phyloP scores from a whole-genome alignment of 2,113 vertebrate species.

The Nyctereutes procyonoides region DNA sequence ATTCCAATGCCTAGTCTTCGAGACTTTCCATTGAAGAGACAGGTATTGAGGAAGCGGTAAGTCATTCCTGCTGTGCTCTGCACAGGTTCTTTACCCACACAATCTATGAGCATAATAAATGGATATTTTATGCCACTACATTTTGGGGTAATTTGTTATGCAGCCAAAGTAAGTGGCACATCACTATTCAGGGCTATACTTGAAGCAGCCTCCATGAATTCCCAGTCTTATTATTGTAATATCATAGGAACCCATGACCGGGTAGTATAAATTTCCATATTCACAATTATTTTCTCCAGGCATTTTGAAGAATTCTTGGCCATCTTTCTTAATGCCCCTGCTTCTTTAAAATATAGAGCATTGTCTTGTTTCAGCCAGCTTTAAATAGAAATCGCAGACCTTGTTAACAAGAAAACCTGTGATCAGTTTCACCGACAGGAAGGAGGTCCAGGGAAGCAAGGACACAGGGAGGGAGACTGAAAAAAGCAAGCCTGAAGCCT shows the following conservation, averaged over 20 bases:
- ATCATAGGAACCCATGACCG: background rate
- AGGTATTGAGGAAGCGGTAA: background rate
- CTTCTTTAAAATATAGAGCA: background rate
- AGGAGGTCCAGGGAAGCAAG: accelerated
- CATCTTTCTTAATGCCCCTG: background rate
- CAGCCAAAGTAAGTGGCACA: background rate
- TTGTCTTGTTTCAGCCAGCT: background rate
- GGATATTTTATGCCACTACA: background rate
- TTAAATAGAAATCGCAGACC: background rate
- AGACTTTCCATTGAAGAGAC: too few relatives aligned
- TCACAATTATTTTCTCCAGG: background rate
- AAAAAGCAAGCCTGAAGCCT: background rate
- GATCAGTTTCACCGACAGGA: background rate
- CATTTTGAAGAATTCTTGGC: background rate
- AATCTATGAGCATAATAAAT: background rate
- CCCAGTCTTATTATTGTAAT: background rate
- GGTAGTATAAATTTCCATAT: background rate
- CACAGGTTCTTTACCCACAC: background rate
- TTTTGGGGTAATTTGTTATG: background rate
- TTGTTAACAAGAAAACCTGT: background rate
- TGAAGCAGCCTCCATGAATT: background rate
- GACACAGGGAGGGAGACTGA: accelerated
- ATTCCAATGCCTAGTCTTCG: background rate
- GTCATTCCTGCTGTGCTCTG: background rate
- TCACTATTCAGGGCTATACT: background rate